A percentile compares a stretch with the other conserved stretches of the same genome.
These are phyloP conservation scores for Morpho achilles DNA, from an alignment of 2,888 invertebrate species.

Conservation along the genomic window DNA sequence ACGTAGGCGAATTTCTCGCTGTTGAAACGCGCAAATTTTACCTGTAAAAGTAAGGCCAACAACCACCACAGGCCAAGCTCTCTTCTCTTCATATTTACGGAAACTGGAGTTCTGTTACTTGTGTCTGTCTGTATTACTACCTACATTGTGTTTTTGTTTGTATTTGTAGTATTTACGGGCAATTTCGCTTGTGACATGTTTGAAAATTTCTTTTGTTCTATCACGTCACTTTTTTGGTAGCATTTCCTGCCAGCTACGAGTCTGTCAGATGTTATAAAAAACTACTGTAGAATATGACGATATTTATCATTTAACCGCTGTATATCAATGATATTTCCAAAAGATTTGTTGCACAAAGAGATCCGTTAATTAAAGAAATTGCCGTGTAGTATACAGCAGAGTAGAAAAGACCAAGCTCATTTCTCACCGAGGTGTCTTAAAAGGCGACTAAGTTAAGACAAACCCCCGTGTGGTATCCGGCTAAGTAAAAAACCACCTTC, in stretches of 20 bases:
- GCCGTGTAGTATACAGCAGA: too few relatives aligned
- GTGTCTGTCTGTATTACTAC: slow-evolving; percentile 10
- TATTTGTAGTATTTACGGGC: slow-evolving; percentile 36
- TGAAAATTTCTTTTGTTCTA: slow-evolving; percentile 56
- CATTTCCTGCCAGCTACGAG: slow-evolving; percentile 2
- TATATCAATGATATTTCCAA: too few relatives aligned
- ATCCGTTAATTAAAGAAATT: too few relatives aligned
- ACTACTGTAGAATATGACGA: too few relatives aligned
- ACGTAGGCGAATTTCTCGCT: too few relatives aligned
- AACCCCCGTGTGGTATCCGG: too few relatives aligned
- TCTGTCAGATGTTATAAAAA: not conserved
- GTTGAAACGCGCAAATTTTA: slow-evolving; percentile 20
- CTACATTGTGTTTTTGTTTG: slow-evolving; percentile 46
- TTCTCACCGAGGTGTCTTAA: too few relatives aligned
- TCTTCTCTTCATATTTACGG: slow-evolving; percentile 45
- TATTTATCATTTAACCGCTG: too few relatives aligned
- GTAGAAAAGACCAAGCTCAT: too few relatives aligned
- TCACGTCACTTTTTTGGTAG: slow-evolving; percentile 19
- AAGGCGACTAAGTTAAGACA: too few relatives aligned
- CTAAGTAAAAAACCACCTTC: too few relatives aligned
- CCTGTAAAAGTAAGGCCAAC: slow-evolving; percentile 56
- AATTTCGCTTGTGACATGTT: slow-evolving; percentile 51
- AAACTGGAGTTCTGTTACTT: not conserved
- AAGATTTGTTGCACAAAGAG: too few relatives aligned
- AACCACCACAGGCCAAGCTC: slow-evolving; percentile 49